Base-by-base conservation (phyloP, 1,140 invertebrate genomes). In the Sminthurinus signatus region DNA sequence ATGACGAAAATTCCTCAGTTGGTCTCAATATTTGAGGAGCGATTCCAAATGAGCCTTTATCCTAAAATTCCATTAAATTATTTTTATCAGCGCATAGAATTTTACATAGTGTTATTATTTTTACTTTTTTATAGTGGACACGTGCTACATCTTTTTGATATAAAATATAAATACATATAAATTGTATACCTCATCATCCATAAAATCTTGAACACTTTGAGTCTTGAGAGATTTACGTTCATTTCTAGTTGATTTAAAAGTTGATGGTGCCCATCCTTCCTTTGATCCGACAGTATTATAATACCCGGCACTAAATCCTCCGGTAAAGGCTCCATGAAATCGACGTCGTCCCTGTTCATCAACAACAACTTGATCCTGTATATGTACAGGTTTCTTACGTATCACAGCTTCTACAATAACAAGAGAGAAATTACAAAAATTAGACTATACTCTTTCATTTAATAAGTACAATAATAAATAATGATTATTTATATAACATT, bases 291-390 rank as follows among this genome's bases (percentile, higher is more conserved):
- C 96, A 8, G 93, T 90, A 75, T 99, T 99, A 74, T 89, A 98
- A 75, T 92, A 97, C 1, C 97, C 97, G 29, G 97, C 96, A 46
- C 93, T 96, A 75, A 99, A 99, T 2, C 96, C 97, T 1, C 97
- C 96, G 5, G 96, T 99, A 75, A 99, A 99, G 0, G 96, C 96
- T 39, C 97, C 97, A 80, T 99, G 97, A 78, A 99, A 99, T 71
- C 97, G 78, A 28, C 92, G 80, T 70, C 91, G 81, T 1, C 95
- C 96, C 77, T 92, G 84, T 52, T 86, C 86, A 78, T 98, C 96
- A 54, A 85, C 87, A 0, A 89, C 95, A 73, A 88, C 85, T 77
- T 97, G 91, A 73, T 98, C 93, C 77, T 92, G 87, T 51, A 94
- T 78, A n/a, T 82, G 78, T 27, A 87, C 81, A 14, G 91, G 87